phyloP scores from a whole-genome alignment of 2,797 vertebrate species.

The Erpetoichthys calabaricus region DNA sequence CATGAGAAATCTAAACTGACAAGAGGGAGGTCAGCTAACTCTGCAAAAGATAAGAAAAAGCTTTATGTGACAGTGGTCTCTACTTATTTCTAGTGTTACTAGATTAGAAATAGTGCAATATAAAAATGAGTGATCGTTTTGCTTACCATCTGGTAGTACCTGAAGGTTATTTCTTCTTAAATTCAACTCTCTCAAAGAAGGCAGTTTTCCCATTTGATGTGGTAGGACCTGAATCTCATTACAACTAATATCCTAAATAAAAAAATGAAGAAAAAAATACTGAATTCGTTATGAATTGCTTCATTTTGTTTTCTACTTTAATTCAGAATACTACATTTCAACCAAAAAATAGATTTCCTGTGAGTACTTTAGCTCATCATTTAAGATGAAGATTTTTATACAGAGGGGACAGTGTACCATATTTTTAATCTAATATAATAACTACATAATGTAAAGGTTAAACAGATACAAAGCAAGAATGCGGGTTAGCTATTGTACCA shows the following conservation, averaged over 20 bases:
- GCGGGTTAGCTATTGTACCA: no score
- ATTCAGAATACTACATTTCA: no score
- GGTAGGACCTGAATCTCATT: slow-evolving; percentile 95
- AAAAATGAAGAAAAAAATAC: slow-evolving; percentile 12
- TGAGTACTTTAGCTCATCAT: no score
- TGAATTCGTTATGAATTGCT: not conserved
- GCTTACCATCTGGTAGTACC: slow-evolving; percentile 73
- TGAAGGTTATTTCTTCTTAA: slow-evolving; percentile 92
- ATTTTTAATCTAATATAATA: no score
- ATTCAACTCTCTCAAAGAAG: slow-evolving; percentile 84
- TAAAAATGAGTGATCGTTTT: not conserved
- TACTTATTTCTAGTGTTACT: slow-evolving; percentile 3
- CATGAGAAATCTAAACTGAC: slow-evolving; percentile 93
- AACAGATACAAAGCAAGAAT: no score
- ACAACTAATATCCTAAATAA: slow-evolving; percentile 83
- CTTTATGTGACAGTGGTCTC: slow-evolving; percentile 15
- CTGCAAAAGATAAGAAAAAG: slow-evolving; percentile 35
- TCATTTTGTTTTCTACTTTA: no score
- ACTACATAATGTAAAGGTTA: no score
- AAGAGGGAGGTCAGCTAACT: slow-evolving; percentile 82
- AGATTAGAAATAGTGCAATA: no score
- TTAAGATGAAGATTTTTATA: no score
- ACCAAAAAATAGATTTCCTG: no score
- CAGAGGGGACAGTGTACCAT: no score
- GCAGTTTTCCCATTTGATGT: slow-evolving; percentile 82